Conservation (phyloP, 2,113 vertebrate genomes). For the Grantiella picta region DNA sequence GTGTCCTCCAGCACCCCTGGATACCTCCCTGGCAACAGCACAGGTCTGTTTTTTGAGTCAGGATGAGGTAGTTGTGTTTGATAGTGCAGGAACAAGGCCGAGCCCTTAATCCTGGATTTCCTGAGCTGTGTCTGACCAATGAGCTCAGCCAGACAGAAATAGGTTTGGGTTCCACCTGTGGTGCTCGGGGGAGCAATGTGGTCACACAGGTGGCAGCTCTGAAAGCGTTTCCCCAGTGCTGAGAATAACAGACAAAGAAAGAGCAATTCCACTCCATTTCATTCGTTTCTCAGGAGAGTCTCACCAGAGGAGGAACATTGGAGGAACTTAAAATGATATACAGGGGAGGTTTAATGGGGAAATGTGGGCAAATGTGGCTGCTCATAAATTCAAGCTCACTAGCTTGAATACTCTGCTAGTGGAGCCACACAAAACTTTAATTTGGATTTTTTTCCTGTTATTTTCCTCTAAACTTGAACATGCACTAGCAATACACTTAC, state of each 20-base stretch:
- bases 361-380: not conserved
- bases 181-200: not conserved
- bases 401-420: not conserved
- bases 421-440: not conserved
- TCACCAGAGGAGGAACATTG: not conserved
- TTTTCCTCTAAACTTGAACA: not conserved
- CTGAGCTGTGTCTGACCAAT: not conserved
- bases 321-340: not conserved
- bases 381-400: not conserved
- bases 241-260: not conserved
- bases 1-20: not conserved
- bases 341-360: not conserved
- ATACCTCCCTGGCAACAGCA: not conserved
- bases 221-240: not conserved
- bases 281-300: not conserved
- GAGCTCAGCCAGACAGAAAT: not conserved
- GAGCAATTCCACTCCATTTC: not conserved
- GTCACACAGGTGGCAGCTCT: not conserved
- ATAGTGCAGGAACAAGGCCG: rapidly evolving
- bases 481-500: rapidly evolving
- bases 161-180: not conserved
- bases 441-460: not conserved
- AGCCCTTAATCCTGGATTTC: not conserved
- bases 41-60: not conserved
- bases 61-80: not conserved